Conservation (phyloP, 2,888 invertebrate species). For the Pammene aurita region DNA sequence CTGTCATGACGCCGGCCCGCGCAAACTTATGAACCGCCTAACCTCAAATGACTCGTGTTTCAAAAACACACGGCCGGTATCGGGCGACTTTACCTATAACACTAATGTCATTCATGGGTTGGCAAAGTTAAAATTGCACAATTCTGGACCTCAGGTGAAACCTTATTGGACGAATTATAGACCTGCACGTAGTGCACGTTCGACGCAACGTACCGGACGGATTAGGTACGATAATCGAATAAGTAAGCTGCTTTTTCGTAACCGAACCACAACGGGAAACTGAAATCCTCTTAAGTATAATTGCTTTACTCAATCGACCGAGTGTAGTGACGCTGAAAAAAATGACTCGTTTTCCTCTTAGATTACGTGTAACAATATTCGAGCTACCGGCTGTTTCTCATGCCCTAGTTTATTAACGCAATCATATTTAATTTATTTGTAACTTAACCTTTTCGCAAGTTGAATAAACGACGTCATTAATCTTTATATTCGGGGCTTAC, state of each 20-base stretch:
- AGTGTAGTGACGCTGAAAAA: constrained; percentile 13
- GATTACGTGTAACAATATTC: constrained; percentile 18
- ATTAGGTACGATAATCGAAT: constrained; percentile 37
- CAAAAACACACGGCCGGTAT: constrained; percentile 49
- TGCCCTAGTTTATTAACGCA: constrained; percentile 41
- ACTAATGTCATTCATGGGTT: constrained; percentile 37
- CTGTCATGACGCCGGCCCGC: constrained; percentile 65
- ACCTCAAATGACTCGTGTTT: constrained; percentile 63
- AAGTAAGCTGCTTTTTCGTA: constrained; percentile 40
- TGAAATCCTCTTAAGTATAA: constrained; percentile 35
- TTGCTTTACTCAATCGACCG: constrained; percentile 25
- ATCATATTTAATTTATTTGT: constrained; percentile 41
- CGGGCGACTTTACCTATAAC: constrained; percentile 33
- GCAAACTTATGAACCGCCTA: constrained; percentile 68
- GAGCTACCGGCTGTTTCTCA: constrained; percentile 30
- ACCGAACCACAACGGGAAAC: constrained; percentile 29
- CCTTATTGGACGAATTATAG: constrained; percentile 32
- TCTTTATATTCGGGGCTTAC: constrained; percentile 39
- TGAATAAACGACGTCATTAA: constrained; percentile 42
- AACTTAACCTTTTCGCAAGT: constrained; percentile 42
- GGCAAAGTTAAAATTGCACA: constrained; percentile 26
- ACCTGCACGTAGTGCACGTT: constrained; percentile 18
- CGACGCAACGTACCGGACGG: constrained; percentile 24
- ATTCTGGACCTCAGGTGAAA: constrained; percentile 30
- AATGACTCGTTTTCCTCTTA: constrained; percentile 27